Percentiles rank a stretch among this genome's conserved stretches.
phyloP scores from a whole-genome alignment of 2,797 vertebrate species.

The Falco biarmicus region DNA sequence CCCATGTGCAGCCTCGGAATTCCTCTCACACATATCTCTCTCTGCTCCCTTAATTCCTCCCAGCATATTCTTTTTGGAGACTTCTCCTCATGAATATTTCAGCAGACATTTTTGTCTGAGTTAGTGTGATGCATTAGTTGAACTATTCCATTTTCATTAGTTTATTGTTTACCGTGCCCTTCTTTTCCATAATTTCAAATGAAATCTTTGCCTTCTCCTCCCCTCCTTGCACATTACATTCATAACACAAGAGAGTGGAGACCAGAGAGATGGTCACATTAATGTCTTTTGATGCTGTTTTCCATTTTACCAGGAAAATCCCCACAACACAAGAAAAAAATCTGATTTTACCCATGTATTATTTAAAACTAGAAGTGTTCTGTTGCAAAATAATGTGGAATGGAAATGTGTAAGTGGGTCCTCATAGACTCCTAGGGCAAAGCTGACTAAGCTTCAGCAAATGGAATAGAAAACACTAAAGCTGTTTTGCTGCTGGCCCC shows the following conservation, averaged over 20 bases:
- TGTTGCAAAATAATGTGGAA: neutral
- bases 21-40: conserved; percentile 3
- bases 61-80: conserved; percentile 6
- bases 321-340: neutral
- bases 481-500: neutral
- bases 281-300: neutral
- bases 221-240: neutral
- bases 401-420: neutral
- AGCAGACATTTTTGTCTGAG: conserved; percentile 8
- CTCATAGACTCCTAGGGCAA: neutral
- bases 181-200: neutral
- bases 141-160: conserved; percentile 34
- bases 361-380: neutral
- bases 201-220: neutral
- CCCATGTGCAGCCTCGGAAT: neutral
- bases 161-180: neutral
- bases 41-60: conserved; percentile 38
- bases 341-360: neutral
- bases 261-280: neutral
- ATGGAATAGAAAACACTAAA: neutral
- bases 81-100: conserved; percentile 59
- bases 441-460: conserved; percentile 19
- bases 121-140: neutral
- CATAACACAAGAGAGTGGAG: neutral
- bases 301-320: neutral